Base-by-base conservation (phyloP, 1,140 invertebrate species). In the Caenorhabditis latens region DNA sequence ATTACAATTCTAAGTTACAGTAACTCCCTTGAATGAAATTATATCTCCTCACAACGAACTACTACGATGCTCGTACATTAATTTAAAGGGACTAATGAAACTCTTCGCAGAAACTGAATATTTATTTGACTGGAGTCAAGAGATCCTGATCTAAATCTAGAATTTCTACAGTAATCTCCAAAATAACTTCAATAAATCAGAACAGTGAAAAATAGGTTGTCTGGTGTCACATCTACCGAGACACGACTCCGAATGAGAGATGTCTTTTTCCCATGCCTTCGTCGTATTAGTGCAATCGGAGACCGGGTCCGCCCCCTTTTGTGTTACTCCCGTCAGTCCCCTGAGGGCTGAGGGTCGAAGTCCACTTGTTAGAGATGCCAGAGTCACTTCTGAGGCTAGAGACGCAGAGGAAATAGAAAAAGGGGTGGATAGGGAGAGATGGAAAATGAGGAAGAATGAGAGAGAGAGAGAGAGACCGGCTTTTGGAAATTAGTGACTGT, bases 271-370 rank as follows among this genome's bases (percentile, higher is more conserved):
- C 14, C 24, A 53, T 50, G 57, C 32, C n/a, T 46, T 40, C 42
- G 16, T 4, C 55, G 42, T 71, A 85, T 24, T 43, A 85, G 46
- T 85, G 65, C 40, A 48, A 71, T 75, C 67, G 63, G 84, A 85
- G 67, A 40, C 21, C 0, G 40, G 61, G 0, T 4, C 84, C 21
- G 21, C 42, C 58, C 63, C 5, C 83, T 83, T 43, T 83, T n/a
- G 43, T 55, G 8, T n/a, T 55, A 50, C 83, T 58, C 83, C 8
- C 24, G 19, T 40, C 48, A 19, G 13, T 58, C 55, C n/a, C 55
- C 55, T 58, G 43, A 2, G 50, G 84, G 58, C n/a, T 48, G 43
- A 32, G 67, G 84, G 84, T 63, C 84, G 58, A 85, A 85, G 84
- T 85, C 84, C 84, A 85, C 84, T 21, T 40, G n/a, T 21, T 21